Percentiles rank a stretch among this genome's conserved stretches.
Evolutionary conservation across 2,888 invertebrate species (phyloP).

Genomic region (Lysandra bellargus): DNA sequence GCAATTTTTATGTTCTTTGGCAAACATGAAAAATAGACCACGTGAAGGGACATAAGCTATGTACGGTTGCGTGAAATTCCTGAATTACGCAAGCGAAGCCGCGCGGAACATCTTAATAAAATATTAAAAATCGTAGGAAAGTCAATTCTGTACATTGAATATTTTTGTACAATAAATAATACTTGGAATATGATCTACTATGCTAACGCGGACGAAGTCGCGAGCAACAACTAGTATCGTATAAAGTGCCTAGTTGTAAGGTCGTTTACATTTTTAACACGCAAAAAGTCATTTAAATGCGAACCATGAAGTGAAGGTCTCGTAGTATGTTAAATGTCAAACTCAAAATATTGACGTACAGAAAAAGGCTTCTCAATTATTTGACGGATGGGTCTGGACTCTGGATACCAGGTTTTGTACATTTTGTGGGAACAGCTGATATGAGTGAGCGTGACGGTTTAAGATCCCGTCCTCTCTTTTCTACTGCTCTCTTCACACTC

Average conservation of each 20-base stretch:
- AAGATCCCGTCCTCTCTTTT: not conserved
- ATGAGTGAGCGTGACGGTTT: not conserved
- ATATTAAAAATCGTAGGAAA: too few species aligned
- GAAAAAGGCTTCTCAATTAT: not conserved
- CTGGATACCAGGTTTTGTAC: slow-evolving; percentile 1
- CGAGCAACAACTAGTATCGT: not conserved
- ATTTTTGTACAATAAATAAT: too few species aligned
- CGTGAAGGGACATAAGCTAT: too few species aligned
- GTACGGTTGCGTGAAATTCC: too few species aligned
- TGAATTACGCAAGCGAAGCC: too few species aligned
- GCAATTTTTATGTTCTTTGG: too few species aligned
- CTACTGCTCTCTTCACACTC: too few species aligned
- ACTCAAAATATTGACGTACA: not conserved
- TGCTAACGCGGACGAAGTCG: too few species aligned
- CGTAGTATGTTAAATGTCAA: slow-evolving; percentile 20
- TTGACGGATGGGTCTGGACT: not conserved
- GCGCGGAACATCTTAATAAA: too few species aligned
- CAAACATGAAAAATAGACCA: too few species aligned
- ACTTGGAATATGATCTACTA: too few species aligned
- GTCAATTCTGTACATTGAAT: too few species aligned
- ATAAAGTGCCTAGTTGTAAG: not conserved
- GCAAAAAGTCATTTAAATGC: not conserved
- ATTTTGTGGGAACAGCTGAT: not conserved
- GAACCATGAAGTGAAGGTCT: slow-evolving; percentile 15
- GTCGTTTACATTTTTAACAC: slow-evolving; percentile 16